Evolutionary conservation across 2,113 vertebrate genomes (phyloP), one percentile per base, ranked within the genome.

Genomic region (Notarius quadriscutis): DNA sequence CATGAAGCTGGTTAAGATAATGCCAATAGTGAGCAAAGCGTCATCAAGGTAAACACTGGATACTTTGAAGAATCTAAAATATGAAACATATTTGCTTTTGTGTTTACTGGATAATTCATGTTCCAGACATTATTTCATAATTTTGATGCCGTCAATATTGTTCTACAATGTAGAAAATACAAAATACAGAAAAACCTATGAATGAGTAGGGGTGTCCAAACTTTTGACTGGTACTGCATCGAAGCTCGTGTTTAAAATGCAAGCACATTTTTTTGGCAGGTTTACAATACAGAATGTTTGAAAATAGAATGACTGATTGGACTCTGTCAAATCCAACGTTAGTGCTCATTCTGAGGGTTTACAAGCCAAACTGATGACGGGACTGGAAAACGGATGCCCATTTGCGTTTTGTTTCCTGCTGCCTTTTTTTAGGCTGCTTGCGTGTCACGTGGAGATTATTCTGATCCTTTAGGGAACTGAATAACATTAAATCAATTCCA

Each of bases 281-380:
- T 87, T 84, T 78, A n/a, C 81, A 78, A 48, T 48, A 71, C 60
- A 57, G 71, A 83, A 55, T 83, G 25, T 78, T 78, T 30, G n/a
- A 58, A 80, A 80, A 34, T 20, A 30, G 53, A 58, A 18, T 20
- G 22, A 58, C 78, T 77, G 69, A 87, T 83, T 63, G 30, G 62
- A 58, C 22, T 57, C 58, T 10, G 7, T 77, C 80, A 67, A 75
- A 78, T 83, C 34, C 30, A 17, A 60, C 27, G 0, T 41, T 57
- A 22, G 30, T 20, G 30, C 22, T 78, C 27, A 55, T 34, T 69
- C 71, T 6, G 27, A 55, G 69, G 58, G 10, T 15, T 62, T 22
- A 22, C 41, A 53, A 75, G 41, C 58, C 30, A 9, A 51, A 74
- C 69, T 83, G 79, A 62, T 82, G 71, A 86, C 22, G 10, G n/a